Base-by-base conservation (phyloP, 2,888 invertebrate species). In the Laothoe populi region DNA sequence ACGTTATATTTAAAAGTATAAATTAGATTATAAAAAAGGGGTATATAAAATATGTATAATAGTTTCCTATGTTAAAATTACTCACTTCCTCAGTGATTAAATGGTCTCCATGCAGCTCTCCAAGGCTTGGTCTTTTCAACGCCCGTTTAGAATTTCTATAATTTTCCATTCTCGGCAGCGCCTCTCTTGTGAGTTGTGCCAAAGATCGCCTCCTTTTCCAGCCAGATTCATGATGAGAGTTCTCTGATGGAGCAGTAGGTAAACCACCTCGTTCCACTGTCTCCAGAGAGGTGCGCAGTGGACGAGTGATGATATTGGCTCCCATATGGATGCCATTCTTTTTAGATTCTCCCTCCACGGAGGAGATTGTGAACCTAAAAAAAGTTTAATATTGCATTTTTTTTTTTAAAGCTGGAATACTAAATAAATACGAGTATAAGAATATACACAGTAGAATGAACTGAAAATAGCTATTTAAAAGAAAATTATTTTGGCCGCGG, bases 131-230 rank as follows among this genome's bases (percentile, higher is more conserved):
- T 67, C 98, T 94, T 81, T 97, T 97, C 60, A 95, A 86, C 0
- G 96, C 96, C 70, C 96, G 93, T 75, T 95, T 95, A 0, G 96
- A 95, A 81, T 96, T 95, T 78, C 96, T 94, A 81, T 98, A 98
- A 83, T 97, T 96, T 79, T 97, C 97, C 87, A 96, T 93, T 63
- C 97, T 92, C 0, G 97, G 97, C 42, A 97, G 82, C 0, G 96
- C 96, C 83, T 98, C 98, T 72, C 96, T 94, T 0, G 96, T 96
- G 63, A 96, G 89, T 73, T 95, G 95, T 1, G 95, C 95, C 70
- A 95, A 79, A 1, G 95, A 95, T 24, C 93, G 83, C 72, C 94
- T 94, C 64, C 95, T 79, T 35, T 89, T 76, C 87, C 91, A 92
- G 16, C 90, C 90, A 0, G 89, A 89, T 57, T 92, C 93, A 44